Base-by-base conservation (phyloP, 2,888 invertebrate species). In the Drymonia ruficornis region DNA sequence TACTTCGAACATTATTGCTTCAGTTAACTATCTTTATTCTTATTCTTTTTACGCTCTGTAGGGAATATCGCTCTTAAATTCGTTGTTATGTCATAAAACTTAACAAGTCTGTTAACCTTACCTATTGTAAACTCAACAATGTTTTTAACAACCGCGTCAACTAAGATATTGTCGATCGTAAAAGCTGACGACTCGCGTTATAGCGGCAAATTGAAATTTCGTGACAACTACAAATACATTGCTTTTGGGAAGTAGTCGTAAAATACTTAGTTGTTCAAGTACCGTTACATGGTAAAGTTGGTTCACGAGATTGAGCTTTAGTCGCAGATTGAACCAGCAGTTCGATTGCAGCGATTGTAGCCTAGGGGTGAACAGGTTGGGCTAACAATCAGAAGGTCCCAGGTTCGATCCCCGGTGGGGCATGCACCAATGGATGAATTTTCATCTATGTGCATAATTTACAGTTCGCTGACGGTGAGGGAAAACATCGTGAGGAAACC, bases 121-220 rank as follows among this genome's bases (percentile, higher is more conserved):
- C 59, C 44, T 62, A 62, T 52, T 47, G 59, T 50, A 53, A 56
- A 56, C 34, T 54, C 70, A 64, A 70, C 70, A 70, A 70, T 70
- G 70, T 70, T 66, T 70, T 68, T 74, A 73, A 73, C 64, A 57
- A 52, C 67, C 69, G 46, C 61, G 54, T 54, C 45, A 50, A 62
- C 65, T 61, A 67, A 66, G 72, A 57, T 63, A 72, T 69, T 56
- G 67, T 45, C 43, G 68, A 52, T 70, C 73, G 68, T 76, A 72
- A 76, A 72, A 56, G 49, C 52, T 42, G 55, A 68, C 55, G 65
- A 52, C 52, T 46, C 36, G 53, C 58, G 60, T 64, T 59, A 68
- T 67, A 55, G 59, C 61, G 63, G 64, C 63, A 74, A 72, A 74
- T 74, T 74, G 74, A 74, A 74, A 74, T 74, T 74, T 71, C 59